Conservation (phyloP, 30 jellyfish, hydroid and myxozoan genomes). For the Catostylus mosaicus region DNA sequence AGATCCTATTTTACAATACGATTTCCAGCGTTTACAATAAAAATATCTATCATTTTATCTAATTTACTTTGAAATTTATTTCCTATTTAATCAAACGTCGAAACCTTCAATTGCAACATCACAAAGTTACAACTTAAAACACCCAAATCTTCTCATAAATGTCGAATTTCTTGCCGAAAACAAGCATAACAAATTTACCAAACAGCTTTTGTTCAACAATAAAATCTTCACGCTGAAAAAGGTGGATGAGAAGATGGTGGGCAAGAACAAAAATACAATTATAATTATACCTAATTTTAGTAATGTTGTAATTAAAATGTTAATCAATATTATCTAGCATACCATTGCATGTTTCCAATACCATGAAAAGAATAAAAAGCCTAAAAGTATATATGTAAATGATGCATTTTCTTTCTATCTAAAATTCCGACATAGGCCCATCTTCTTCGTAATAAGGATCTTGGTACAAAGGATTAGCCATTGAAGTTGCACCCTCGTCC, state of each 20-base stretch:
- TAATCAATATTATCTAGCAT: background rate
- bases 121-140: background rate
- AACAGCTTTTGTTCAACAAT: too few species aligned
- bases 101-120: background rate
- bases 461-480: conserved; percentile 98
- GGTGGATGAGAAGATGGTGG: too few species aligned
- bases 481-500: conserved; percentile 94
- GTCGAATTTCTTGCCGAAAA: background rate
- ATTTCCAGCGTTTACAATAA: background rate
- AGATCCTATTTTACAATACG: background rate
- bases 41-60: background rate
- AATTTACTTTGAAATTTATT: background rate
- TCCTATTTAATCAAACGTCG: background rate
- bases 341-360: background rate
- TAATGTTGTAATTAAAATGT: background rate
- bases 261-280: too few species aligned
- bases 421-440: conserved; percentile 89
- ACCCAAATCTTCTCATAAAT: background rate
- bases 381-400: background rate
- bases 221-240: too few species aligned
- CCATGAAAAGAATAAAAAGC: background rate
- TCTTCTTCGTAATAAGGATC: conserved; percentile 98
- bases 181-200: too few species aligned
- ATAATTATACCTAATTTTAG: background rate
- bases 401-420: conserved; percentile 24